phyloP scores from a whole-genome alignment of 2,797 vertebrate species.

The Artibeus jamaicensis region DNA sequence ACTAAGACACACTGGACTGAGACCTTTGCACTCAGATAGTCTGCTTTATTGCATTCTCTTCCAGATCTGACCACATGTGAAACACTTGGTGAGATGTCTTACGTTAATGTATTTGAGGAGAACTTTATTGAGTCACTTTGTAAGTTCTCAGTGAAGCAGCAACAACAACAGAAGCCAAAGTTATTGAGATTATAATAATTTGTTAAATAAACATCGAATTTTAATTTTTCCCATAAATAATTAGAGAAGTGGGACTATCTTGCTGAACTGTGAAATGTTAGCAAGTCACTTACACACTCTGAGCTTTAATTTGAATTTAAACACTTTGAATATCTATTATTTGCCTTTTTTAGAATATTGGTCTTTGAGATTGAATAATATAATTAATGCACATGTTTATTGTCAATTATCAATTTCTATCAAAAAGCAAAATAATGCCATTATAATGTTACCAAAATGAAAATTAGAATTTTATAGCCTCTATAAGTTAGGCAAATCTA shows the following conservation, averaged over 20 bases:
- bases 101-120: not conserved
- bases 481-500: not conserved
- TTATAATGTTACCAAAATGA: not conserved
- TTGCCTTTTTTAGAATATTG: not conserved
- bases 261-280: not conserved
- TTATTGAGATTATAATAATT: not conserved
- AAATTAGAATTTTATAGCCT: not conserved
- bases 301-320: not conserved
- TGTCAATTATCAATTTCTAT: not conserved
- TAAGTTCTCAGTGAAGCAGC: not conserved
- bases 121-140: not conserved
- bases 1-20: not conserved
- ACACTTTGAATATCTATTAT: not conserved
- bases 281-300: not conserved
- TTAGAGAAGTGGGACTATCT: not conserved
- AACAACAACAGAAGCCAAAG: not conserved
- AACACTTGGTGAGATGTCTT: not conserved
- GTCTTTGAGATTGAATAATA: not conserved
- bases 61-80: not conserved
- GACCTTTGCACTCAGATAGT: not conserved
- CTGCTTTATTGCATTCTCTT: not conserved
- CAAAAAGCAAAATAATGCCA: not conserved
- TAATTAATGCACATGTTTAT: not conserved
- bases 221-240: not conserved
- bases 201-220: not conserved